A percentile compares a stretch with the other conserved stretches of the same genome.
phyloP scores from a whole-genome alignment of 2,797 vertebrate species.

The Mormyrops boulengeri region DNA sequence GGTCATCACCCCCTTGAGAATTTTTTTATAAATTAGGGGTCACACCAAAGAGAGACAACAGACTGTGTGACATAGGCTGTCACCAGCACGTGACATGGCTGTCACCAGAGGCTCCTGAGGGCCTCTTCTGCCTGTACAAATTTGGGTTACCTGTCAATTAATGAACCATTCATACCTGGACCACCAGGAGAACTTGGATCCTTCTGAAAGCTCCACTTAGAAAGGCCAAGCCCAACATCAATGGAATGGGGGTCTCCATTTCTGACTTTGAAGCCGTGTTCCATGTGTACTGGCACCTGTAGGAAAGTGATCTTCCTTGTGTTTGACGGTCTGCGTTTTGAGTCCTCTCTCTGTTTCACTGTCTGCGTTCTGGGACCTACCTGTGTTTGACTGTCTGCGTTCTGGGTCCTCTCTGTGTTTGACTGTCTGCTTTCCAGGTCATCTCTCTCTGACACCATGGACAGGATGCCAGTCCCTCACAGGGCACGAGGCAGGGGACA shows the following conservation, averaged over 20 bases:
- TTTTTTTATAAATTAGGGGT: neutral
- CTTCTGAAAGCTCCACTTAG: neutral
- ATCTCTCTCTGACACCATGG: too few species aligned
- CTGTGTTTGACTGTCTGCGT: neutral
- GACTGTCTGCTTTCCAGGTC: too few species aligned
- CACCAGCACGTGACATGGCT: neutral
- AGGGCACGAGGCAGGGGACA: too few species aligned
- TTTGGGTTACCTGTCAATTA: neutral
- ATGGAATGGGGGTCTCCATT: neutral
- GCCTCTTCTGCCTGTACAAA: neutral
- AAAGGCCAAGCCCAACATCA: neutral
- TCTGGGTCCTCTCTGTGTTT: too few species aligned
- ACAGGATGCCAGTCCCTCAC: too few species aligned
- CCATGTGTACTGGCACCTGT: neutral
- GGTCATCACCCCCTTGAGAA: neutral
- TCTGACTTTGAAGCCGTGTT: neutral
- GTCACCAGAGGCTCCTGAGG: neutral
- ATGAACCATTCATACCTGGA: neutral
- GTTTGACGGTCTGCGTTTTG: neutral
- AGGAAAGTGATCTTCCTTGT: neutral
- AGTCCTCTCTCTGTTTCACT: neutral
- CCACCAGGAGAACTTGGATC: neutral
- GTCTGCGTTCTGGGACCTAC: neutral
- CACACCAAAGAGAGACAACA: constrained; percentile 30
- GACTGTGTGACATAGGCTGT: neutral